Base-by-base conservation (phyloP, 2,888 invertebrate genomes). In the Meganola albula region DNA sequence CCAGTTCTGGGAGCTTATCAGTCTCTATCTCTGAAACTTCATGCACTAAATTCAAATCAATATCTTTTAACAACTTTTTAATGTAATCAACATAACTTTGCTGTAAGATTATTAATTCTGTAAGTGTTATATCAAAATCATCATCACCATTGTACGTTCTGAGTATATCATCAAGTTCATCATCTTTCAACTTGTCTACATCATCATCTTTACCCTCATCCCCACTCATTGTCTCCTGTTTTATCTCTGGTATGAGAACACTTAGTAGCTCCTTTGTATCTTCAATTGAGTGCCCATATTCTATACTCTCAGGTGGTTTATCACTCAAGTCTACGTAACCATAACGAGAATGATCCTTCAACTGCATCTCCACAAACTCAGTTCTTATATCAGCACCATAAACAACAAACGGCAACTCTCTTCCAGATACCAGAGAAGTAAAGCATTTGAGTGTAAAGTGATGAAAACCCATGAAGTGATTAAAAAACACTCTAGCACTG, bases 381-480 rank as follows among this genome's bases (percentile, higher is more conserved):
- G 65, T 37, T 37, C 75, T 76, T 0, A 87, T 58, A 41, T 84
- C 79, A 2, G 75, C 80, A 13, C 87, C 87, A 34, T 64, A 61
- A 0, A 87, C 69, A 6, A 58, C 47, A 37, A 87, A 80, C 10
- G 76, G 74, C 27, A 67, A 51, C 38, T 83, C 75, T 35, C 52
- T 68, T 0, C 85, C 84, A 4, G 75, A 75, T 11, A 86, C 55
- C 2, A 79, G 37, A 13, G 46, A 58, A 3, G 80, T 58, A n/a
- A 87, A 63, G 36, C 86, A 86, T 58, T 83, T 85, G 0, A 87
- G 50, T 4, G 86, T 84, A 23, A 83, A 75, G 41, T 78, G 82
- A 34, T 87, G 87, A 34, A 58, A 77, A 0, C 82, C 75, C 73
- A 87, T 80, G 33, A 69, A 87, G 41, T 87, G 87, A 37, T 73